phyloP scores from a whole-genome alignment of 2,797 vertebrate species.

The Rhincodon typus region DNA sequence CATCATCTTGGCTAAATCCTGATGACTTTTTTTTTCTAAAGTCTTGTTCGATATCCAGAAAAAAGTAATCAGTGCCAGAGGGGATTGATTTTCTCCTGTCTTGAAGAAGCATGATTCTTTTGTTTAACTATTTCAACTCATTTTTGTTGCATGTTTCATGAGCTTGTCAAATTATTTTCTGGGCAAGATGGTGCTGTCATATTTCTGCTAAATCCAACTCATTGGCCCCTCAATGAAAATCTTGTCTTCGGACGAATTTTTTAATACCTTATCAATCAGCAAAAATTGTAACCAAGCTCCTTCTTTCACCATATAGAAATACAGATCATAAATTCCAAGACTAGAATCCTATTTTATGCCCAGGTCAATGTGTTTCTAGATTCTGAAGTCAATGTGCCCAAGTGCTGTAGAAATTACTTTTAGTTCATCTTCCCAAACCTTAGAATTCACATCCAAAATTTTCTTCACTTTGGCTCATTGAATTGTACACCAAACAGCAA shows the following conservation, averaged over 20 bases:
- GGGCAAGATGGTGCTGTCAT: background rate
- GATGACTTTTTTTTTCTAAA: background rate
- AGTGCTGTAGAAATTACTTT: slow-evolving; percentile 96
- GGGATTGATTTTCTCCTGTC: background rate
- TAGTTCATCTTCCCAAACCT: slow-evolving; percentile 97
- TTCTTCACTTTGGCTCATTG: slow-evolving; percentile 96
- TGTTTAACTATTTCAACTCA: background rate
- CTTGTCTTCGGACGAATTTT: background rate
- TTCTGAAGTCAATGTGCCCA: slow-evolving; percentile 94
- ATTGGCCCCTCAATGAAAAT: no score
- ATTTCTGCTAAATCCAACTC: background rate
- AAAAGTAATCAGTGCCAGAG: background rate
- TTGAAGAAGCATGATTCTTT: background rate
- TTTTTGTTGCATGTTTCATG: background rate
- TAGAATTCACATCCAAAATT: slow-evolving; percentile 82
- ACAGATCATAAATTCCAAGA: slow-evolving; percentile 94
- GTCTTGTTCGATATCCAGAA: background rate
- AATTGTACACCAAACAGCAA: slow-evolving; percentile 94
- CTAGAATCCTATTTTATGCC: slow-evolving; percentile 96
- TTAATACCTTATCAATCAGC: background rate
- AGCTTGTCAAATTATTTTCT: background rate
- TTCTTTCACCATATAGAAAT: slow-evolving; percentile 78
- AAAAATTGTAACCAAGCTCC: background rate
- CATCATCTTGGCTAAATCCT: background rate
- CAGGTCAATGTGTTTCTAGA: slow-evolving; percentile 97